Conservation (phyloP, 2,113 vertebrate genomes). For the Hoplias malabaricus region DNA sequence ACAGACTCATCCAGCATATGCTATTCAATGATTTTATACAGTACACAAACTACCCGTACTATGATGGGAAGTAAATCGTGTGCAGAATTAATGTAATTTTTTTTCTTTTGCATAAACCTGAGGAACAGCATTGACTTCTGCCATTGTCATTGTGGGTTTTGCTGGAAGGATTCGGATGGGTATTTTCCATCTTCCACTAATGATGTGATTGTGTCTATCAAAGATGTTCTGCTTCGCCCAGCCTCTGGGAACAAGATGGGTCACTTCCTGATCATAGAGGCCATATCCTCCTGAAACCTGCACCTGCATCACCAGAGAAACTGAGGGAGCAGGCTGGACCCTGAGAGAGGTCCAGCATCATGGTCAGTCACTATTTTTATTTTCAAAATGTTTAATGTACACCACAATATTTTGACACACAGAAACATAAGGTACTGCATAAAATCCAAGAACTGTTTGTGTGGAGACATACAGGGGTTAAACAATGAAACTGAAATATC, state of each 20-base stretch:
- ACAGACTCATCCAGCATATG: too few species aligned
- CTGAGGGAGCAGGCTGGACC: conserved; percentile 54
- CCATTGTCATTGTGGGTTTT: conserved; percentile 55
- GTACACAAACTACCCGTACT: too few species aligned
- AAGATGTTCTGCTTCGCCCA: conserved; percentile 61
- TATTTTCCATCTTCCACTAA: conserved; percentile 62
- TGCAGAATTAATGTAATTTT: neutral
- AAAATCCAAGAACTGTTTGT: too few species aligned
- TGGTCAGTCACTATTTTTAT: neutral
- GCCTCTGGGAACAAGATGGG: conserved; percentile 51
- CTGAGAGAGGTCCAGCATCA: conserved; percentile 22
- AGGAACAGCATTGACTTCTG: conserved; percentile 58
- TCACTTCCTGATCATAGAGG: conserved; percentile 57
- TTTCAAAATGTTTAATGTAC: too few species aligned
- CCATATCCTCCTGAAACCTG: conserved; percentile 62
- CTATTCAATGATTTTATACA: too few species aligned
- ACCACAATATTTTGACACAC: too few species aligned
- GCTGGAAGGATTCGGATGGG: conserved; percentile 57
- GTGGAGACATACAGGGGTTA: too few species aligned
- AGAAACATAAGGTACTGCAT: too few species aligned
- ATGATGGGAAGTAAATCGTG: too few species aligned
- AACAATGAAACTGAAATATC: too few species aligned
- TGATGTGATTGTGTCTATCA: conserved; percentile 55
- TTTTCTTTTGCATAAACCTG: conserved; percentile 49
- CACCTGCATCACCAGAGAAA: conserved; percentile 57